Evolutionary conservation across 2,797 vertebrate species (phyloP), one percentile per base, ranked within the genome.

Genomic region (Stomatorhinus walkeri): DNA sequence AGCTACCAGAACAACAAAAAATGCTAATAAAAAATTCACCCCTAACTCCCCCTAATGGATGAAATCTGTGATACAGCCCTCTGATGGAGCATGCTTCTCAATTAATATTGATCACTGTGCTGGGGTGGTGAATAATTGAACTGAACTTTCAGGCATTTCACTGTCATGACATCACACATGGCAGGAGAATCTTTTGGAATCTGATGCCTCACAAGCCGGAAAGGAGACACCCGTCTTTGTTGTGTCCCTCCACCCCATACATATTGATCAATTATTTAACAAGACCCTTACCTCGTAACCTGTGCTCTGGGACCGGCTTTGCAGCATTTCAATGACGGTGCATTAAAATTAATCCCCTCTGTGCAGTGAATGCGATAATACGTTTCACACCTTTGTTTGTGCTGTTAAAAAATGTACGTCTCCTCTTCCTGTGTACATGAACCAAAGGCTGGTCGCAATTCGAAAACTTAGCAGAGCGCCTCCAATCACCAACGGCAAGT

Each of bases 101-200:
- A 93, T 94, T 92, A 93, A 93, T 93, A 91, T 93, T 93, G 64
- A 56, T 89, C 87, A 92, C 91, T 92, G 16, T 79, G 72, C 91
- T 93, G 90, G 59, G 91, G 90, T 87, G 16, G 28, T 94, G 89
- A 93, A 94, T 94, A 92, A 94, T 93, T 94, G 90, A 94, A 90
- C 88, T 90, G 59, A 86, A 89, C 81, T 85, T 32, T 84, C 83
- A 43, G 49, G 28, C 83, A 72, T 87, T 87, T 89, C 48, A 64
- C 48, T 87, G 88, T 79, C 72, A 79, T 79, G 72, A 40, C 56
- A 46, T 87, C 56, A 87, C 56, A 3, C 54, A 36, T 36, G 32
- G 16, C 24, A 64, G 87, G 64, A 64, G 87, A 46, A 68, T 72
- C 87, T 87, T 64, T 87, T 59, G 87, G 59, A 87, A 79, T 49